phyloP scores from a whole-genome alignment of 2,888 invertebrate genomes.

The Geophilus truncorum region DNA sequence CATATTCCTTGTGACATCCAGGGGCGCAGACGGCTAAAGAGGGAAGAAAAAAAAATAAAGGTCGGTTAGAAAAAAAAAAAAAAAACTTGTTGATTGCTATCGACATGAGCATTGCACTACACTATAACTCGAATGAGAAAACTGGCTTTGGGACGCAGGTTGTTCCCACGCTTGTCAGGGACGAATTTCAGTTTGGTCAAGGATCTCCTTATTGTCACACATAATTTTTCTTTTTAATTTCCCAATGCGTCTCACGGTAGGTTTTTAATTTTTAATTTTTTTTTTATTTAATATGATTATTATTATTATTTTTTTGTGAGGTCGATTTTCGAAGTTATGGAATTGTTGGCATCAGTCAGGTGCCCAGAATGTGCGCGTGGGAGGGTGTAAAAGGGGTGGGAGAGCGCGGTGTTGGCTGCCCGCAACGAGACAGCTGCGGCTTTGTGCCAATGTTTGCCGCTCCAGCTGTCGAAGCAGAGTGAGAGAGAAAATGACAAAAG shows the following conservation, averaged over 20 bases:
- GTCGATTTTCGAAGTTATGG: neutral
- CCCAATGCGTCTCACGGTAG: neutral
- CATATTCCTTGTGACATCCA: constrained; percentile 86
- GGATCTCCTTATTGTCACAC: constrained; percentile 2
- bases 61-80: constrained; percentile 20
- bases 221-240: neutral
- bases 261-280: neutral
- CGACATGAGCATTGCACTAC: constrained; percentile 27
- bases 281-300: neutral
- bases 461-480: constrained; percentile 11
- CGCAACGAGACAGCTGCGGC: constrained; percentile 25
- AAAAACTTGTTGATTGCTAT: constrained; percentile 19
- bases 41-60: constrained; percentile 53
- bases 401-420: neutral
- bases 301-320: neutral
- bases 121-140: constrained; percentile 22
- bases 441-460: constrained; percentile 23
- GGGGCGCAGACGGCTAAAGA: constrained; percentile 86
- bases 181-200: neutral
- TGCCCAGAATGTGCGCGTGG: neutral
- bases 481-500: constrained; percentile 14
- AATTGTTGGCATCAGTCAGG: neutral
- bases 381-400: constrained; percentile 14
- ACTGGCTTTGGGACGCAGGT: constrained; percentile 18
- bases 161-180: constrained; percentile 33